Evolutionary conservation across 2,888 invertebrate species (phyloP), one percentile per base, ranked within the genome.

Genomic region (Zelleria hepariella): DNA sequence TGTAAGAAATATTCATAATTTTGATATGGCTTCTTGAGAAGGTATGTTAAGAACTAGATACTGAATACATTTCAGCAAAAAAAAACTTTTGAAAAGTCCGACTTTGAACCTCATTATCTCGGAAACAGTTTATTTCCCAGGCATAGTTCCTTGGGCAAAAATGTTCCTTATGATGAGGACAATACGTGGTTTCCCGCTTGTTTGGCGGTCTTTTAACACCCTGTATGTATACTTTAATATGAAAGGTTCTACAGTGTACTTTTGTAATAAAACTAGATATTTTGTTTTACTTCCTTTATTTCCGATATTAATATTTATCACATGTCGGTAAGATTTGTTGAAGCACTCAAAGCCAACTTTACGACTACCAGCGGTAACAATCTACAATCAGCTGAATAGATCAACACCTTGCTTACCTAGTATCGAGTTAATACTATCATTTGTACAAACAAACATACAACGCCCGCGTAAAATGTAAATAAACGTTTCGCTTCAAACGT

Each of bases 201-300:
- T n/a, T n/a, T n/a, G n/a, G n/a, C n/a, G n/a, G n/a, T n/a, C n/a
- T n/a, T n/a, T n/a, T n/a, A n/a, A n/a, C n/a, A n/a, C n/a, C n/a
- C n/a, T n/a, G n/a, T n/a, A n/a, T n/a, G n/a, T n/a, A n/a, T n/a
- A n/a, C n/a, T n/a, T n/a, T n/a, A n/a, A n/a, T n/a, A n/a, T n/a
- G n/a, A n/a, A n/a, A n/a, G n/a, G n/a, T n/a, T 15, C 32, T 42
- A 42, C 32, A 42, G 7, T 51, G 51, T 18, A 51, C 20, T 10
- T 51, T 4, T 51, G 25, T 72, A 74, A 71, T 70, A 70, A 82
- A 80, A 74, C 49, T 62, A 66, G 61, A 59, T 61, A 52, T 68
- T 81, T 83, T 78, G 79, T 77, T 80, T 84, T 81, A 53, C 10
- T 73, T 75, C 76, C 69, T 85, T 86, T 86, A 85, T 83, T 86